Evolutionary conservation across 2,888 invertebrate genomes (phyloP).

Genomic region (Drosophila yooni): DNA sequence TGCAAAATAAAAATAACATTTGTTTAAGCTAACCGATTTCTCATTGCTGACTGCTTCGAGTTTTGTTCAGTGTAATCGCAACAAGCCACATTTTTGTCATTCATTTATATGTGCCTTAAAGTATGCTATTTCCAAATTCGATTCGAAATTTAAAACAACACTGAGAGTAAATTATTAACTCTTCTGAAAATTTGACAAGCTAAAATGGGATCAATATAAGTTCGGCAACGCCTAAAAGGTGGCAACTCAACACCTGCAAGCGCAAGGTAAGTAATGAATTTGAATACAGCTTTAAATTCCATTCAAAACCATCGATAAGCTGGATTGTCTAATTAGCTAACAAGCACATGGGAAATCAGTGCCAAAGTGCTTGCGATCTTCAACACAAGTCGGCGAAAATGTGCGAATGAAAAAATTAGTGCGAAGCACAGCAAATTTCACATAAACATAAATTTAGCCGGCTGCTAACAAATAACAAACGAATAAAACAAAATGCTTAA

Average conservation of each 20-base stretch:
- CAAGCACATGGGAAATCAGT: not conserved
- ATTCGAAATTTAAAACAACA: not conserved
- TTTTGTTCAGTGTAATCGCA: not conserved
- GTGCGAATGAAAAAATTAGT: not conserved
- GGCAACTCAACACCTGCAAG: not conserved
- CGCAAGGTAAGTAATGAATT: not conserved
- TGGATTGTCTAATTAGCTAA: not conserved
- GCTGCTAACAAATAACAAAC: slow-evolving; percentile 1
- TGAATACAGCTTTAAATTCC: not conserved
- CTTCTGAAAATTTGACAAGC: not conserved
- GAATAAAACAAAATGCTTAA: not conserved
- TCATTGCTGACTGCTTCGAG: not conserved
- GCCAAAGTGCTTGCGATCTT: not conserved
- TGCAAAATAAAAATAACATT: slow-evolving; percentile 59
- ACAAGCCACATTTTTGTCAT: not conserved
- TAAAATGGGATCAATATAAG: not conserved
- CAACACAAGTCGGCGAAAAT: not conserved
- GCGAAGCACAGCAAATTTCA: not conserved
- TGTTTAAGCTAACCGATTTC: slow-evolving; percentile 48
- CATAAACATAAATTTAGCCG: slow-evolving; percentile 6
- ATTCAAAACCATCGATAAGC: not conserved
- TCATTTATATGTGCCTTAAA: not conserved
- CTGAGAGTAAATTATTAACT: not conserved
- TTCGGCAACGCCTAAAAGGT: not conserved
- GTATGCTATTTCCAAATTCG: not conserved